Conservation (phyloP, 2,888 invertebrate species). For the Leptinotarsa juncta region DNA sequence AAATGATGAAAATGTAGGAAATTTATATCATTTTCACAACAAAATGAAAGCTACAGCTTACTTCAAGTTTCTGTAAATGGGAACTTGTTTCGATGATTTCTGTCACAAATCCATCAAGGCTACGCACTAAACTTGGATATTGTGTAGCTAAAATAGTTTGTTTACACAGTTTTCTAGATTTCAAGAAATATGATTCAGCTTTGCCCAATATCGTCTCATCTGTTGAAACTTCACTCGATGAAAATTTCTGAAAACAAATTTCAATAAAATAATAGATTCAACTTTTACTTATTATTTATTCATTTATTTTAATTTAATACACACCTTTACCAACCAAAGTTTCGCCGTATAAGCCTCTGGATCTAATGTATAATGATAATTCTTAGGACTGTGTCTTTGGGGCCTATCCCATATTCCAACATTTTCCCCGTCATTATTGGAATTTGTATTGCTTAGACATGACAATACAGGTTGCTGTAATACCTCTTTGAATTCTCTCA, state of each 20-base stretch:
- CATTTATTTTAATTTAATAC: neutral
- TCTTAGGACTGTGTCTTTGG: slow-evolving; percentile 67
- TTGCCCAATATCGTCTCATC: slow-evolving; percentile 44
- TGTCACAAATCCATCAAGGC: slow-evolving; percentile 75
- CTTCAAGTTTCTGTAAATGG: slow-evolving; percentile 76
- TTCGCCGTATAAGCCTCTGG: slow-evolving; percentile 57
- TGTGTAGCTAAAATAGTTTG: slow-evolving; percentile 70
- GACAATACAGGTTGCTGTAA: slow-evolving; percentile 68
- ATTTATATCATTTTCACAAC: too few species aligned
- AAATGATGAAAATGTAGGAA: slow-evolving; percentile 27
- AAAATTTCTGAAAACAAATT: slow-evolving; percentile 13
- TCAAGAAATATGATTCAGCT: slow-evolving; percentile 65
- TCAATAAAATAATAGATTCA: too few species aligned
- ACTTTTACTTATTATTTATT: too few species aligned
- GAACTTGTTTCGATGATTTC: slow-evolving; percentile 76
- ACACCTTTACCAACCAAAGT: slow-evolving; percentile 51
- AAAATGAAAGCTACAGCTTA: slow-evolving; percentile 53
- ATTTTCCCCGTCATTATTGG: slow-evolving; percentile 63
- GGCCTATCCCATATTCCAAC: slow-evolving; percentile 74
- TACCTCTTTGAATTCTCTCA: slow-evolving; percentile 82
- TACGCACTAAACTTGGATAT: slow-evolving; percentile 73
- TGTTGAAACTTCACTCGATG: neutral
- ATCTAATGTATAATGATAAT: slow-evolving; percentile 67
- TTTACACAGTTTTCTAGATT: slow-evolving; percentile 75
- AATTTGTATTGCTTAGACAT: slow-evolving; percentile 65